phyloP scores from a whole-genome alignment of 1,140 invertebrate species.

The Heliothis virescens region DNA sequence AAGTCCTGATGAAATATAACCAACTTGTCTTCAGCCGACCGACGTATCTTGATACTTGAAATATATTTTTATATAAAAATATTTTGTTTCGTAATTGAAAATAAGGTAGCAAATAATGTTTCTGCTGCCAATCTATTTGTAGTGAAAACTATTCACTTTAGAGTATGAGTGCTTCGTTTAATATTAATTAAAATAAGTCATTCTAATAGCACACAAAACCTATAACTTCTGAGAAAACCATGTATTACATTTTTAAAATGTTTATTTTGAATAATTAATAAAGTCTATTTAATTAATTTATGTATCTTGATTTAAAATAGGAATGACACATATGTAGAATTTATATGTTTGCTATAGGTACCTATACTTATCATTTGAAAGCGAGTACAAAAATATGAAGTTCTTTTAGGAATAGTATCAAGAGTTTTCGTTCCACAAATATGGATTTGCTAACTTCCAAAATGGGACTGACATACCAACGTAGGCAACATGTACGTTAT shows the following conservation, averaged over 20 bases:
- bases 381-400: background rate
- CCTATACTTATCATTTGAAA: background rate
- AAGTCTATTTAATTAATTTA: background rate
- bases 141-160: too few species aligned
- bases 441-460: slow-evolving; percentile 57
- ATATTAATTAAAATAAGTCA: too few species aligned
- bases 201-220: too few species aligned
- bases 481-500: slow-evolving; percentile 57
- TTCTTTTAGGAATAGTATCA: slow-evolving; percentile 33
- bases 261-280: background rate
- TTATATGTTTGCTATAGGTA: background rate
- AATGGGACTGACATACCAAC: slow-evolving; percentile 62
- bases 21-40: slow-evolving; percentile 53
- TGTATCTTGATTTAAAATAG: background rate
- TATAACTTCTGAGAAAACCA: too few species aligned
- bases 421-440: slow-evolving; percentile 31
- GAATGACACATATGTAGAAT: background rate
- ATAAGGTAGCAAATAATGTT: too few species aligned
- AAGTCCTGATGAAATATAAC: slow-evolving; percentile 75
- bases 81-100: too few species aligned
- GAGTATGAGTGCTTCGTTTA: too few species aligned
- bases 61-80: background rate
- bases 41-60: slow-evolving; percentile 61
- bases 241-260: background rate
- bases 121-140: too few species aligned